Conservation (phyloP, 2,113 vertebrate species). For the Hemichromis elongatus region DNA sequence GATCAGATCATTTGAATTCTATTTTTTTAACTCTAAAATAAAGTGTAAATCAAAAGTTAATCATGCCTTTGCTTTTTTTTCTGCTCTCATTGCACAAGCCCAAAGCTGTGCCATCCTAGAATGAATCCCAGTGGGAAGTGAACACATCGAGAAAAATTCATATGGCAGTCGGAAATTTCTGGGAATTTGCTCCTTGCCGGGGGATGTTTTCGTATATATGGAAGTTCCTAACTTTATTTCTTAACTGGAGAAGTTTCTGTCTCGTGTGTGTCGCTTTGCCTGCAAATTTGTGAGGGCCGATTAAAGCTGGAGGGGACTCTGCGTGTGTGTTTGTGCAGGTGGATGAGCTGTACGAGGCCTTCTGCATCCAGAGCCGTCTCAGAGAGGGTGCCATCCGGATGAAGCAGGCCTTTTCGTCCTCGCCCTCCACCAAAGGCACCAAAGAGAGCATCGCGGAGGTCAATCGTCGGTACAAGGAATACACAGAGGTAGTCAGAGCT, state of each 20-base stretch:
- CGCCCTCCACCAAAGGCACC: slow-evolving; percentile 90
- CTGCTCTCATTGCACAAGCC: not conserved
- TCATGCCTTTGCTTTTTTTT: not conserved
- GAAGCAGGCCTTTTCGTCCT: slow-evolving; percentile 94
- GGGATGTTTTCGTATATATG: slow-evolving; percentile 26
- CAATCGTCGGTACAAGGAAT: slow-evolving; percentile 89
- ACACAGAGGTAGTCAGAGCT: slow-evolving; percentile 84
- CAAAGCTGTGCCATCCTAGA: not conserved
- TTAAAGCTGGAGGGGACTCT: not conserved
- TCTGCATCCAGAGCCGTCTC: slow-evolving; percentile 93
- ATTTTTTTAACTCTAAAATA: not conserved
- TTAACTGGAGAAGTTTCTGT: not conserved
- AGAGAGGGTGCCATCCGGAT: slow-evolving; percentile 94
- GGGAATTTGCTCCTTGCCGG: not conserved
- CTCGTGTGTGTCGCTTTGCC: not conserved
- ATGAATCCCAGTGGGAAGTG: slow-evolving; percentile 9
- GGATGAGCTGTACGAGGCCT: slow-evolving; percentile 95
- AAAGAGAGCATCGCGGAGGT: slow-evolving; percentile 92
- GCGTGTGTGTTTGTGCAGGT: slow-evolving; percentile 71
- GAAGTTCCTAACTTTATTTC: not conserved
- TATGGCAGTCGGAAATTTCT: not conserved
- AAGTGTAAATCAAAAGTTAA: not conserved
- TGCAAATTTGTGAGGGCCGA: not conserved
- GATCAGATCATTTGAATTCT: not conserved
- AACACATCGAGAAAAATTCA: slow-evolving; percentile 34